Evolutionary conservation across 1,140 invertebrate genomes (phyloP), one percentile per base, ranked within the genome.

Genomic region (Drosophila orosa): DNA sequence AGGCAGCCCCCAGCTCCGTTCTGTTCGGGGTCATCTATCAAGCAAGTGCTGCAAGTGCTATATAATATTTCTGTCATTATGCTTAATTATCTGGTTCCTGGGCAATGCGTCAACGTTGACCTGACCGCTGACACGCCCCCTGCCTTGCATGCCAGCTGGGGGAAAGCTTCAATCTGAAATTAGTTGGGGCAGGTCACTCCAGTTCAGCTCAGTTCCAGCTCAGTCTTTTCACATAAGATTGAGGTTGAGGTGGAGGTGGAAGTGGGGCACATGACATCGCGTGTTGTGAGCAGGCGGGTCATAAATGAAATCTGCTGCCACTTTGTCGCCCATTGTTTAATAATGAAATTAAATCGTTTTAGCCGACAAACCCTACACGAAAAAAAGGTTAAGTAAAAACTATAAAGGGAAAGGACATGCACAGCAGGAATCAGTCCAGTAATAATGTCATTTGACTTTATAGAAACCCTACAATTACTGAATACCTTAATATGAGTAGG

Each of bases 1-100:
- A 17, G 25, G 33, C 19, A 27, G 25, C 48, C 31, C 13, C 47
- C 44, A 52, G 19, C 24, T 47, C 15, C 24, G 15, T 37, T 22
- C 17, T 8, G 31, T 15, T 15, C 6, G 44, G 50, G 65, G 73
- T 55, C 79, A 86, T 86, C 75, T 67, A 83, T 82, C 82, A 86
- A 47, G 55, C 58, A 58, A 63, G 59, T 60, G 61, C 61, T 81
- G 73, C 82, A 83, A 89, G 84, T 89, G 73, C 78, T 86, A 65
- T 87, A 87, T 78, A 72, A 72, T 72, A 72, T 87, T 87, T 86
- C 79, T 91, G 90, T 91, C 90, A 91, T 90, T 84, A 84, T 91
- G 90, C 74, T 91, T 91, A 91, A 91, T 91, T 91, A 91, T 90
- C 83, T 71, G 72, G 65, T 87, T 91, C 90, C 90, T 78, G 90